Evolutionary conservation across 2,797 vertebrate genomes (phyloP), one percentile per base, ranked within the genome.

Genomic region (Lycodopsis pacificus): DNA sequence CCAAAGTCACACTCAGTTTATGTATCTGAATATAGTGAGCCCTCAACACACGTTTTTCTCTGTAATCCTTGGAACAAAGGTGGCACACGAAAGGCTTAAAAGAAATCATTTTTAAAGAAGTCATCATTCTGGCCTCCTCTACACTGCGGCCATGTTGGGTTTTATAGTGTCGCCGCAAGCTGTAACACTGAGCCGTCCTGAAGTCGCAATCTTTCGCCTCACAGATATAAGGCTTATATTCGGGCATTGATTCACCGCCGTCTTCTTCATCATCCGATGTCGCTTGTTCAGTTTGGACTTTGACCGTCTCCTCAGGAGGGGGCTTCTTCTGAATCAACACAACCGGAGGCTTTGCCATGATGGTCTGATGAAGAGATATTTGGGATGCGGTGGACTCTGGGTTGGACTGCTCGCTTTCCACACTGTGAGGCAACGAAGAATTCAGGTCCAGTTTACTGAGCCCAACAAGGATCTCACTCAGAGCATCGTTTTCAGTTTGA

Each of bases 41-140:
- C 76, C 94, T 95, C 90, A 99, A 93, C 56, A 96, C 96, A 0
- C 96, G 96, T 91, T 97, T 98, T 79, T 97, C 95, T 65, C 95
- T 97, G 92, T 97, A 97, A 19, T 94, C 93, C 92, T 96, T 97
- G 87, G 96, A 94, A 93, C 98, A 99, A 90, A 98, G 95, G 56
- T 98, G 97, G 94, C 98, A 99, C 70, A 95, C 93, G 57, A 98
- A 99, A 10, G 98, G 97, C 17, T 96, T 97, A 86, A 97, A 99
- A 1, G 94, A 96, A 92, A 92, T 98, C 90, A 93, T 97, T 95
- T 79, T 96, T 94, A 92, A 78, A 79, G 88, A 89, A 7, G 89
- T 89, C 88, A 99, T 86, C 69, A 93, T 93, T 81, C 95, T 96
- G 63, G 98, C 97, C 71, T 96, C 95, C 75, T 97, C 95, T 48